These are phyloP conservation scores for Laterallus jamaicensis DNA, from an alignment of 2,113 vertebrate species.

Conservation along the genomic window DNA sequence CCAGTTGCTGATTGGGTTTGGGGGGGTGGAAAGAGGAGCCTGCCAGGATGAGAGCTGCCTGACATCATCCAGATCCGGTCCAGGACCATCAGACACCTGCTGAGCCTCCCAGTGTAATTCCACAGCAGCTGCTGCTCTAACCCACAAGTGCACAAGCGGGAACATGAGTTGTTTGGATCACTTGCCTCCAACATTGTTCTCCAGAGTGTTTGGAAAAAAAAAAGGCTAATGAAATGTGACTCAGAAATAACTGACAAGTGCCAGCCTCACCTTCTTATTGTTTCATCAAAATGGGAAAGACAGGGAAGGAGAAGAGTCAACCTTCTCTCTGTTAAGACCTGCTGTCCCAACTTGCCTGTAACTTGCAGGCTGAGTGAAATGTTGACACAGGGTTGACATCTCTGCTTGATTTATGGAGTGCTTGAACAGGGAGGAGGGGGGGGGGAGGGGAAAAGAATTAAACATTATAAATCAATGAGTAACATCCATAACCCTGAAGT, in stretches of 20 bases:
- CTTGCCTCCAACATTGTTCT: slow-evolving; percentile 60
- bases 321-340: slow-evolving; percentile 30
- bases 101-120: slow-evolving; percentile 40
- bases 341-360: slow-evolving; percentile 75
- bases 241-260: slow-evolving; percentile 76
- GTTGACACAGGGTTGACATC: slow-evolving; percentile 67
- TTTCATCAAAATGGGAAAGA: slow-evolving; percentile 70
- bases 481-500: slow-evolving; percentile 57
- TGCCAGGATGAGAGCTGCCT: background rate
- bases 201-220: slow-evolving; percentile 64
- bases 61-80: background rate
- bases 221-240: slow-evolving; percentile 74
- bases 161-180: slow-evolving; percentile 56
- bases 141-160: slow-evolving; percentile 49
- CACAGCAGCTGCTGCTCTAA: background rate
- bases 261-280: slow-evolving; percentile 79
- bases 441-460: slow-evolving; percentile 14
- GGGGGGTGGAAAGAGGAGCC: background rate
- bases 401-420: slow-evolving; percentile 68
- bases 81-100: slow-evolving; percentile 51
- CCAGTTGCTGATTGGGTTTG: background rate
- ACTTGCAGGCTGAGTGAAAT: slow-evolving; percentile 70
- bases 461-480: slow-evolving; percentile 59
- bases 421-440: background rate
- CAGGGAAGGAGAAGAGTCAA: slow-evolving; percentile 42